phyloP scores from a whole-genome alignment of 2,113 vertebrate species.

The Engystomops pustulosus region DNA sequence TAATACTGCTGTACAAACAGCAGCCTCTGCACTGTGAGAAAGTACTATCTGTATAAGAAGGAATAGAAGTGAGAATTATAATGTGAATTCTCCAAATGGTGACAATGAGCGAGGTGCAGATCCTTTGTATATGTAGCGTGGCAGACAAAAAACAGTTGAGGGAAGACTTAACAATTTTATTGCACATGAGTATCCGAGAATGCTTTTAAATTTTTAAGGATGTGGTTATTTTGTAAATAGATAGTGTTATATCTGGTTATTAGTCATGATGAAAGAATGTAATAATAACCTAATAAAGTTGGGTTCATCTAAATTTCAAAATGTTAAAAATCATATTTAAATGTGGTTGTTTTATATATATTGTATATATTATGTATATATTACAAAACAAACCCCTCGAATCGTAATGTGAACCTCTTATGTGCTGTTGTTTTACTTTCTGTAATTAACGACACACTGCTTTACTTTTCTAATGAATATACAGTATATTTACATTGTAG shows the following conservation, averaged over 20 bases:
- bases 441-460: background rate
- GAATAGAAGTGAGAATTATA: too few species aligned
- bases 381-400: background rate
- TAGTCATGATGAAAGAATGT: background rate
- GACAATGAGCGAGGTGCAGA: background rate
- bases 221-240: too few species aligned
- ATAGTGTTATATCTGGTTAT: too few species aligned
- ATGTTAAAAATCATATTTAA: too few species aligned
- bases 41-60: too few species aligned
- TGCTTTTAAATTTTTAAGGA: background rate
- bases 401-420: background rate
- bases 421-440: background rate
- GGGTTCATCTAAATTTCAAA: too few species aligned
- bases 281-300: background rate
- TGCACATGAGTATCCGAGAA: background rate
- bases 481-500: constrained; percentile 36
- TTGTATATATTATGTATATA: too few species aligned
- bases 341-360: too few species aligned
- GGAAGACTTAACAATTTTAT: background rate
- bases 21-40: too few species aligned
- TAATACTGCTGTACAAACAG: too few species aligned
- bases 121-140: background rate
- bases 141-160: background rate
- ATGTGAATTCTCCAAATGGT: background rate
- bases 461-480: constrained; percentile 6